A percentile compares a stretch with the other conserved stretches of the same genome.
Evolutionary conservation across 2,797 vertebrate species (phyloP).

Genomic region (Delichon dasypus): DNA sequence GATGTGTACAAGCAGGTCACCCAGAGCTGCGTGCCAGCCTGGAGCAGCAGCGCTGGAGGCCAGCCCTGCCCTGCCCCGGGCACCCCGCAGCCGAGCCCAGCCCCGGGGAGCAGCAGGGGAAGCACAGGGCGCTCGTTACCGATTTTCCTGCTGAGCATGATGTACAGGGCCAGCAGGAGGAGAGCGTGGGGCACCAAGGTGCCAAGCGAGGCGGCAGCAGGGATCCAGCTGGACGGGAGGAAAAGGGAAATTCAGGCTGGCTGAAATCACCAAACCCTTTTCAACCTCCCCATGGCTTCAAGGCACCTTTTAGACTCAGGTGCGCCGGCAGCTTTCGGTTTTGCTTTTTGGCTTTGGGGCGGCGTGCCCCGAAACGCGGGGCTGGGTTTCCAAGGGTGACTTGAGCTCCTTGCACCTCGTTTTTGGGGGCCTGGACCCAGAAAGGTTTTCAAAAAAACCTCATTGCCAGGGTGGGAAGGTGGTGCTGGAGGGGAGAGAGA

Average conservation of each 20-base stretch:
- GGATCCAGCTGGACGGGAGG: constrained; percentile 22
- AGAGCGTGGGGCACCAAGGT: not conserved
- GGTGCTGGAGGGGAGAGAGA: not conserved
- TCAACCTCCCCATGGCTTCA: rapidly evolving
- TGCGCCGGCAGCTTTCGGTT: rapidly evolving
- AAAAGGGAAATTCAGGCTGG: not conserved
- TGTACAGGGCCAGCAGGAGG: constrained; percentile 10
- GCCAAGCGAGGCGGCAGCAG: not conserved
- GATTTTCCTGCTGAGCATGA: constrained; percentile 60
- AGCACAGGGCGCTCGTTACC: constrained; percentile 17
- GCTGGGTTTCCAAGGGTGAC: not conserved
- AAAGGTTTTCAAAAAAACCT: not conserved
- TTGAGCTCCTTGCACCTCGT: rapidly evolving
- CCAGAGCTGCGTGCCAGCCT: not conserved
- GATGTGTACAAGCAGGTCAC: not conserved
- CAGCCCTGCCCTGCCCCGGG: not conserved
- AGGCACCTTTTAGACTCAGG: rapidly evolving
- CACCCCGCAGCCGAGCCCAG: rapidly evolving
- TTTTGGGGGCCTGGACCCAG: not conserved
- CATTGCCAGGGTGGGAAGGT: rapidly evolving
- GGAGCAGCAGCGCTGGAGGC: no score
- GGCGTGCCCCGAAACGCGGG: rapidly evolving
- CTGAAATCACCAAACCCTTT: not conserved
- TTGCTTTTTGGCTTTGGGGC: not conserved
- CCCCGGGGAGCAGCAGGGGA: not conserved